phyloP scores from a whole-genome alignment of 2,888 invertebrate species.

The Agonopterix alstromeriana region DNA sequence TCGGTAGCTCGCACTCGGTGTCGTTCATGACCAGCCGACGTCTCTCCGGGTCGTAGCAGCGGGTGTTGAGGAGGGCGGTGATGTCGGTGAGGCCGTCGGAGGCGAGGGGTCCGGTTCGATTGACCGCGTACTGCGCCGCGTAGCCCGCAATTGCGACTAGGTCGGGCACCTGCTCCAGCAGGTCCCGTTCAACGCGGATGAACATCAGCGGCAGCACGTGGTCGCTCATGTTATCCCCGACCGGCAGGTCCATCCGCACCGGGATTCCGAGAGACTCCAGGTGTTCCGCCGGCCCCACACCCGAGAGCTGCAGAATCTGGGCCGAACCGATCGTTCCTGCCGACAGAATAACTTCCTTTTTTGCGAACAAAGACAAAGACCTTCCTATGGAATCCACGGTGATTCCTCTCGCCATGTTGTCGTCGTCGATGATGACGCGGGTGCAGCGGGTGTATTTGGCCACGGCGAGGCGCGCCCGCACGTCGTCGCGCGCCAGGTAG shows the following conservation, averaged over 20 bases:
- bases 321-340: not conserved
- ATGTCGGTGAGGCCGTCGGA: conserved; percentile 42
- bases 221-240: conserved; percentile 44
- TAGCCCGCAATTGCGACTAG: not conserved
- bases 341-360: conserved; percentile 4
- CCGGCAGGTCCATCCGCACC: conserved; percentile 9
- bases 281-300: conserved; percentile 15
- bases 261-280: no score
- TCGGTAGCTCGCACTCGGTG: conserved; percentile 36
- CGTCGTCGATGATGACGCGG: conserved; percentile 33
- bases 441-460: conserved; percentile 37
- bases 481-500: conserved; percentile 31
- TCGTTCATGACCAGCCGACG: conserved; percentile 21
- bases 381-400: conserved; percentile 14
- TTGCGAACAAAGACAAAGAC: conserved; percentile 27
- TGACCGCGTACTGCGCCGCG: conserved; percentile 17
- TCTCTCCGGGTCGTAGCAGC: conserved; percentile 34
- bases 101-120: conserved; percentile 29
- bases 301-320: conserved; percentile 12
- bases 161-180: conserved; percentile 8
- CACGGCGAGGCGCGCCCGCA: conserved; percentile 27
- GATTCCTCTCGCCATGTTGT: conserved; percentile 34
- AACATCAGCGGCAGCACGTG: conserved; percentile 33
- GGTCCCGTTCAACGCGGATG: conserved; percentile 24
- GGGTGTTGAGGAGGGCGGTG: conserved; percentile 33